phyloP scores from a whole-genome alignment of 2,797 vertebrate species.

The Coranthus polyacanthus region DNA sequence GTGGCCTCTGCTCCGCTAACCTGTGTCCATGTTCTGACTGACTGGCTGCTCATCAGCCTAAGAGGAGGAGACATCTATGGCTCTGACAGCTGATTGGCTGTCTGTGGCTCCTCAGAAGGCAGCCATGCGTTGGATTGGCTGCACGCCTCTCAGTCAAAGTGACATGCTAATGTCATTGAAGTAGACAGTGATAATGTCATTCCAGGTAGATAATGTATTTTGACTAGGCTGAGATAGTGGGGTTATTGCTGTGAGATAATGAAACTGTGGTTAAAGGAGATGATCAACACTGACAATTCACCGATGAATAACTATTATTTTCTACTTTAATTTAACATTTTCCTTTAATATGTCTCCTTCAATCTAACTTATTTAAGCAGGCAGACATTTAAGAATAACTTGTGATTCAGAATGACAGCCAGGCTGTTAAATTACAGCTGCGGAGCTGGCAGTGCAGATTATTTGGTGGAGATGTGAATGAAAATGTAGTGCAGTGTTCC shows the following conservation, averaged over 20 bases:
- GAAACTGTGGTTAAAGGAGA: slow-evolving; percentile 46
- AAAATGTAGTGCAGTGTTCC: slow-evolving; percentile 5
- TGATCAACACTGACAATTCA: slow-evolving; percentile 77
- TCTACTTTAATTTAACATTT: slow-evolving; percentile 75
- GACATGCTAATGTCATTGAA: slow-evolving; percentile 74
- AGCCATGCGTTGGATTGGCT: slow-evolving; percentile 83
- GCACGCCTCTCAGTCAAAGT: slow-evolving; percentile 71
- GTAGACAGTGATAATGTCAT: slow-evolving; percentile 78
- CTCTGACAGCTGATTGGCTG: slow-evolving; percentile 75
- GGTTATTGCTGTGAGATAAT: slow-evolving; percentile 64
- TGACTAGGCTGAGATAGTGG: slow-evolving; percentile 59
- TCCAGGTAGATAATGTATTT: slow-evolving; percentile 71
- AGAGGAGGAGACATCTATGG: slow-evolving; percentile 77
- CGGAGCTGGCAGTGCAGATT: slow-evolving; percentile 13
- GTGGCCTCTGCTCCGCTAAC: slow-evolving; percentile 2
- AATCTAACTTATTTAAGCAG: slow-evolving; percentile 69
- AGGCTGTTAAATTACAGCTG: slow-evolving; percentile 35
- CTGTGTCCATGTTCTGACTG: slow-evolving; percentile 34
- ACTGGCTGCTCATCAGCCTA: slow-evolving; percentile 63
- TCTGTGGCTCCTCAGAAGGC: slow-evolving; percentile 51
- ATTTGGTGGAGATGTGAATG: slow-evolving; percentile 18
- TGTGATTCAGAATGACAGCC: slow-evolving; percentile 64
- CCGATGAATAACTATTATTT: slow-evolving; percentile 75
- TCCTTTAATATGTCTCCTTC: slow-evolving; percentile 78
- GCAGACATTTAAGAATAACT: slow-evolving; percentile 45